Base-by-base conservation (phyloP, 2,888 invertebrate genomes). In the Drosophila putrida region DNA sequence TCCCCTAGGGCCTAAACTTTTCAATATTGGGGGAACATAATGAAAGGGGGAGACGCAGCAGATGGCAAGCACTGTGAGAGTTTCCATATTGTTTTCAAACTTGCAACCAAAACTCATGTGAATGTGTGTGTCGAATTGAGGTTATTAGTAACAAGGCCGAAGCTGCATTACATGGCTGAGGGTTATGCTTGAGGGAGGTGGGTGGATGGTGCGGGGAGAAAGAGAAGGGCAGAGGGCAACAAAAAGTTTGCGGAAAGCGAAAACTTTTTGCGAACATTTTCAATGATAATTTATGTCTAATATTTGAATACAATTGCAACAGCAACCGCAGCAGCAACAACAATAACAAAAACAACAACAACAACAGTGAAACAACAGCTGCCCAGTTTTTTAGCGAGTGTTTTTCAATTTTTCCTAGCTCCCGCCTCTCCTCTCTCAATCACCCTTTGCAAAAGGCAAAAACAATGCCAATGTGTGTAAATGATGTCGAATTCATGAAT, bases 141-240 rank as follows among this genome's bases (percentile, higher is more conserved):
- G 85, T 85, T 85, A 85, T 85, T 85, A 85, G 90, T 88, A 89
- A 89, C 85, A 85, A 85, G 85, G 85, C 90, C 88, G 71, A 31
- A 67, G 75, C 61, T 77, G 74, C 76, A 82, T 70, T 58, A 63
- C 62, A 61, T 76, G 47, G 69, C 25, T 27, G 43, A 46, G 54
- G 64, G 66, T 41, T 36, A 8, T 6, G 47, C 36, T 43, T 41
- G 25, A 13, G 35, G 53, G 43, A 5, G 55, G 15, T 1, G 10
- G 11, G 44, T 15, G 46, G 44, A 43, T 15, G 11, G 13, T 3
- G 28, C 15, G 5, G 53, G 25, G 28, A n/a, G 36, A 28, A 58
- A 8, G 31, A 20, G 36, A 8, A 25, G 50, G 33, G 50, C 49
- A 55, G 27, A 31, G 20, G 58, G 59, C 31, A 33, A 47, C 33